Percentiles rank a stretch among this genome's conserved stretches.
phyloP scores from a whole-genome alignment of 53 echinoderm and acorn worm species.

The Temnopleurus reevesii region DNA sequence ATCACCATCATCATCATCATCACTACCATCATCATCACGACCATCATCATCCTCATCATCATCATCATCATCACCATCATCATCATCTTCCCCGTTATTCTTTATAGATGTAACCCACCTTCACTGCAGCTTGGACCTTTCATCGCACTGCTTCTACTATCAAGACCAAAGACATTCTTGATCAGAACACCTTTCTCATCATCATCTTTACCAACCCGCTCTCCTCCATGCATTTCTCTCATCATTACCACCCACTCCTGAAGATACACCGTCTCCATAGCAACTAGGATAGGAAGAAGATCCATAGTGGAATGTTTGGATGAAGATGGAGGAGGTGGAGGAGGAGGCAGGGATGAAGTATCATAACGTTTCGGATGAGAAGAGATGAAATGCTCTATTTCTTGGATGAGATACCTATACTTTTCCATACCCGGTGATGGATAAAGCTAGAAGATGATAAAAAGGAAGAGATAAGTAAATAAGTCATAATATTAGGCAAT shows the following conservation, averaged over 20 bases:
- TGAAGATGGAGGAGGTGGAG: conserved; percentile 36
- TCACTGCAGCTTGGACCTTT: conserved; percentile 77
- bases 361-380: conserved; percentile 59
- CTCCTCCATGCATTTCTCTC: background rate
- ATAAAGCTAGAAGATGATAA: conserved; percentile 68
- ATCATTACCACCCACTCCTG: background rate
- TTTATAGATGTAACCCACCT: conserved; percentile 59
- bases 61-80: too few relatives aligned
- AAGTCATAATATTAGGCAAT: background rate
- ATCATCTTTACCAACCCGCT: background rate
- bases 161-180: conserved; percentile 72
- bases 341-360: conserved; percentile 35
- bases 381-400: conserved; percentile 65
- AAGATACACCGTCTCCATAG: conserved; percentile 66
- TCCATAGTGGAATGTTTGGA: conserved; percentile 70
- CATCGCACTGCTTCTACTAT: conserved; percentile 64
- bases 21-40: too few relatives aligned
- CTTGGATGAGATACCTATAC: conserved; percentile 74
- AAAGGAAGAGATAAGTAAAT: background rate
- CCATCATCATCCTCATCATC: too few relatives aligned
- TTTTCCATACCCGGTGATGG: conserved; percentile 72
- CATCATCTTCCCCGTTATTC: too few relatives aligned
- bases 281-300: conserved; percentile 69
- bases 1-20: too few relatives aligned
- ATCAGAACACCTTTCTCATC: conserved; percentile 50